A percentile compares a stretch with the other conserved stretches of the same genome.
phyloP scores from a whole-genome alignment of 1,140 invertebrate genomes.

The Drosophila malerkotliana region DNA sequence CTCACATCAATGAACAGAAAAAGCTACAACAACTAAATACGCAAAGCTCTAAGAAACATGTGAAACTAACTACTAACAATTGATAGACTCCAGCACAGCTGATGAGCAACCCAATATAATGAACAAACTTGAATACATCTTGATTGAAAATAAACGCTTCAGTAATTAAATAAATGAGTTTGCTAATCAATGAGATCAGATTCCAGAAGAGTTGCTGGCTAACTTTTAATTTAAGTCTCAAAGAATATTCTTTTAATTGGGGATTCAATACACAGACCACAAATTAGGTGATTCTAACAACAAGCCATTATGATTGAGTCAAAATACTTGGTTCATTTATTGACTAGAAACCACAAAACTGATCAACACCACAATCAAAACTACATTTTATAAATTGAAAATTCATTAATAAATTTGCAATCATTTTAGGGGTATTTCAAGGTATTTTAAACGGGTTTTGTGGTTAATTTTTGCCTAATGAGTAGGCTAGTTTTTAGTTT shows the following conservation, averaged over 20 bases:
- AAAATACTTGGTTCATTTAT: conserved; percentile 12
- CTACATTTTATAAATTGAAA: conserved; percentile 27
- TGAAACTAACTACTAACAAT: conserved; percentile 40
- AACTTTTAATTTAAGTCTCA: neutral
- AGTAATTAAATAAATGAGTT: conserved; percentile 37
- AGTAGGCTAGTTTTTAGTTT: conserved; percentile 10
- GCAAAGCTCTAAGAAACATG: conserved; percentile 32
- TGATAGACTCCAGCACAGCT: conserved; percentile 50
- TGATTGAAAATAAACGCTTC: conserved; percentile 43
- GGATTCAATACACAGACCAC: neutral
- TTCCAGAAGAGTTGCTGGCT: conserved; percentile 13
- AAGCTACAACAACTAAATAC: conserved; percentile 36
- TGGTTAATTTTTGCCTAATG: conserved; percentile 25
- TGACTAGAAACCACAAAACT: conserved; percentile 23
- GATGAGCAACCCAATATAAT: conserved; percentile 43
- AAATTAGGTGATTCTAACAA: conserved; percentile 17
- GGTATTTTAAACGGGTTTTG: conserved; percentile 41
- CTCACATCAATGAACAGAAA: conserved; percentile 69
- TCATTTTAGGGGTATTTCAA: conserved; percentile 6
- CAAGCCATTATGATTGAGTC: neutral
- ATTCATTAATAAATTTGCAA: conserved; percentile 56
- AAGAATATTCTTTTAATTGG: neutral
- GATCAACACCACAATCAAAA: conserved; percentile 28
- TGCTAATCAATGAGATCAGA: conserved; percentile 41
- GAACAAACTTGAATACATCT: conserved; percentile 35